Percentiles rank a stretch among this genome's conserved stretches.
Conservation (phyloP, 2,113 vertebrate species). For the Pelodiscus sinensis region DNA sequence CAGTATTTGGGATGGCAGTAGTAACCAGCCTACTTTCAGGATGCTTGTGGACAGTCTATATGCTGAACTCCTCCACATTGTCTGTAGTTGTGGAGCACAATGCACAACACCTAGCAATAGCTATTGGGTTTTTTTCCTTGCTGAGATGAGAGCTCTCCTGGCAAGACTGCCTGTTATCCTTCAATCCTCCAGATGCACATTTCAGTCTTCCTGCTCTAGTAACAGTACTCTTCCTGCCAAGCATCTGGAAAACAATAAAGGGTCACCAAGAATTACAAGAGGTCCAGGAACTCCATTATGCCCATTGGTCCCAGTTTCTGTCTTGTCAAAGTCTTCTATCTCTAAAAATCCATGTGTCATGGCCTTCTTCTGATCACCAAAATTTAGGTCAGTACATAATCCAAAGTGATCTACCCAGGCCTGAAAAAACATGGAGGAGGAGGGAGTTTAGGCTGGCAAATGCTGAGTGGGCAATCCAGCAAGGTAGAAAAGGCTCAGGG, state of each 20-base stretch:
- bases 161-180: neutral
- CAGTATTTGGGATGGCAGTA: neutral
- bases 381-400: neutral
- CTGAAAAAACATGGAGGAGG: neutral
- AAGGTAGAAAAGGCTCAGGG: neutral
- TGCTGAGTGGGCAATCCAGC: neutral
- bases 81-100: neutral
- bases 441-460: neutral
- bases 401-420: neutral
- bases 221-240: neutral
- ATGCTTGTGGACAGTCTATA: neutral
- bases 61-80: neutral
- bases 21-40: neutral
- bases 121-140: neutral
- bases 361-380: neutral
- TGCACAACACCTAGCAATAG: neutral
- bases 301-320: neutral
- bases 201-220: neutral
- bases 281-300: neutral
- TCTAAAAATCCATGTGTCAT: neutral
- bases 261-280: neutral
- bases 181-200: neutral
- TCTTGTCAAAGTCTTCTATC: neutral
- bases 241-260: neutral
- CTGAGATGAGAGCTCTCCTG: neutral